A percentile compares a stretch with the other conserved stretches of the same genome.
Conservation (phyloP, 1,140 invertebrate genomes). For the Drosophila nebulosa region DNA sequence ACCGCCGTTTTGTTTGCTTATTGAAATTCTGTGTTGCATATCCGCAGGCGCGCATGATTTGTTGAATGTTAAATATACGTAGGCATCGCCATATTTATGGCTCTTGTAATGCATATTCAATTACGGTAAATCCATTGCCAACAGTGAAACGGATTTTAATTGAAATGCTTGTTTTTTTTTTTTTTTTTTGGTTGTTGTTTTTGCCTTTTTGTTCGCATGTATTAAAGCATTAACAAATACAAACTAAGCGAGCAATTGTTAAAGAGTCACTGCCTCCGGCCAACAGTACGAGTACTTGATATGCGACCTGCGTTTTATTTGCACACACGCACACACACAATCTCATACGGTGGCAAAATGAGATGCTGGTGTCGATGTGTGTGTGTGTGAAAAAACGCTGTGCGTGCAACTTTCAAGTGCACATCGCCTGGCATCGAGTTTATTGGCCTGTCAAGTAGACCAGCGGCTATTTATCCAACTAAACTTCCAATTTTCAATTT, state of each 20-base stretch:
- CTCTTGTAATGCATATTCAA: constrained; percentile 69
- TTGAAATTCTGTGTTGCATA: constrained; percentile 76
- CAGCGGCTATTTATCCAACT: not conserved
- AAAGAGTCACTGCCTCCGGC: constrained; percentile 24
- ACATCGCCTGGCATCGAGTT: not conserved
- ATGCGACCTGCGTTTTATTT: constrained; percentile 53
- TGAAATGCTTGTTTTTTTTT: constrained; percentile 37
- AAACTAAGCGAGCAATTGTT: constrained; percentile 33
- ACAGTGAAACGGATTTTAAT: constrained; percentile 55
- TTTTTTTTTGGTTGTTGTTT: not conserved
- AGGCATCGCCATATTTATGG: constrained; percentile 50
- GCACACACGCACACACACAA: not conserved
- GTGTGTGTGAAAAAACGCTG: not conserved
- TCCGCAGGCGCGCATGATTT: constrained; percentile 76
- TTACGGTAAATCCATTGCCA: constrained; percentile 30
- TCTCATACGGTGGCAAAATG: no score
- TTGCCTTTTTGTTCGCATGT: not conserved
- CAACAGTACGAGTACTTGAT: constrained; percentile 28
- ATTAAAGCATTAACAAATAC: constrained; percentile 47
- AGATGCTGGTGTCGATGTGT: not conserved
- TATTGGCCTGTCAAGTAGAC: constrained; percentile 8
- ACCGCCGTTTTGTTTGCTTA: constrained; percentile 64
- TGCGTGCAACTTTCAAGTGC: constrained; percentile 2
- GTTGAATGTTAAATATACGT: constrained; percentile 53
- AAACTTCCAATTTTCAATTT: not conserved